Evolutionary conservation across 2,888 invertebrate species (phyloP), one percentile per base, ranked within the genome.

Genomic region (Dolichomitus sp.): DNA sequence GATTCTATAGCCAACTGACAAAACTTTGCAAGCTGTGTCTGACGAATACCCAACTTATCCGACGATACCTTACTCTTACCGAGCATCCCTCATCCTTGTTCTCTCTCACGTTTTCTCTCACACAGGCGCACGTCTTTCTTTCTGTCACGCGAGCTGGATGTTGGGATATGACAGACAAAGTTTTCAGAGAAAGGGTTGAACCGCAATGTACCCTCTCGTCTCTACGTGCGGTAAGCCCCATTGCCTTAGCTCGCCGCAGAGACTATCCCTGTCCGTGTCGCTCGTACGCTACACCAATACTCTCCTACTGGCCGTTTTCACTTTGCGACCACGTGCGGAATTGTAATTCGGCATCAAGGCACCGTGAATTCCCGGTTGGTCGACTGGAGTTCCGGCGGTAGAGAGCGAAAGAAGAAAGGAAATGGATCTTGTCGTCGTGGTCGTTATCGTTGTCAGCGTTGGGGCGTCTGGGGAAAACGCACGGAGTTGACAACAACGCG

Each of bases 361-460:
- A 82, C 74, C 83, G 78, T 76, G 85, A 83, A 86, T 85, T 80
- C 83, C 84, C 80, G 66, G 61, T 63, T 54, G 82, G 72, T 63
- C 50, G 54, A 75, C 74, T 69, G 52, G 33, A 23, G 69, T 17
- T 69, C 63, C 74, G 33, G 3, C 54, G 63, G 33, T 42, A 63
- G 27, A 73, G 19, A 63, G 61, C 50, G 42, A 65, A 68, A 77
- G 42, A 75, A 80, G 80, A 68, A 70, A 84, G 76, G 81, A 80
- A 85, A 84, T 80, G 80, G 79, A 84, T 84, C 73, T 83, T 65
- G 74, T 74, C 68, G 52, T 23, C 63, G 73, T 69, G 61, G 61
- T 59, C 77, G 65, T 52, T 54, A 74, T 59, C 69, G 75, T 75
- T 30, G 70, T 57, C 42, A 57, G 63, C 48, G 57, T 52, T 23